Base-by-base conservation (phyloP, 2,113 vertebrate species). In the Lagopus leucura region DNA sequence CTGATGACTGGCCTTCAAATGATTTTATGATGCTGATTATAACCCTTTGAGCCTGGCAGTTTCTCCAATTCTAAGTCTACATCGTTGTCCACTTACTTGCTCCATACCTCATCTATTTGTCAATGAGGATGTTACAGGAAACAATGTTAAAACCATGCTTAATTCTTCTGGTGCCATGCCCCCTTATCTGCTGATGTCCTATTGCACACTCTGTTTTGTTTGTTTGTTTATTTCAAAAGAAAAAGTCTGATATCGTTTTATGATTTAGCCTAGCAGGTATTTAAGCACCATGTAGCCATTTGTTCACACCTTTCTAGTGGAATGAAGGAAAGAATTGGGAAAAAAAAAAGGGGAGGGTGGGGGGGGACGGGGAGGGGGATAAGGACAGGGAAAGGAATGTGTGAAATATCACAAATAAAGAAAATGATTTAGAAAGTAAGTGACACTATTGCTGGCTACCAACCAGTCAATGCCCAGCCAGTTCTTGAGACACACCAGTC, bases 191-290 rank as follows among this genome's bases (percentile, higher is more conserved):
- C 3, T 71, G 2, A 1, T 60, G 5, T 38, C 19, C 3, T 65
- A n/a, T n/a, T 77, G 65, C 5, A 6, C 8, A 3, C 0, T 3
- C 4, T 19, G n/a, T 21, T n/a, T 22, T 54, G 38, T 21, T 21
- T 28, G 24, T 69, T 82, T 28, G 24, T 69, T 72, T 43, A 38
- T 18, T 58, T 40, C 24, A 54, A 54, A 28, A 27, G 8, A 48
- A 15, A 7, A 38, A 45, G 6, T 67, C 1, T 52, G 42, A 38
- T 60, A 50, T 6, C 36, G 7, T 36, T 8, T 24, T 36, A 21
- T 36, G 21, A 14, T 36, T 34, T 61, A 36, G 34, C 22, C 34
- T 61, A 34, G 8, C 13, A 36, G 58, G n/a, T 34, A 61, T 34
- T 21, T 36, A 61, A 36, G 22, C 34, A 36, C 21, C 8, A 16